Evolutionary conservation across 2,888 invertebrate genomes (phyloP), one percentile per base, ranked within the genome.

Genomic region (Carcina quercana): DNA sequence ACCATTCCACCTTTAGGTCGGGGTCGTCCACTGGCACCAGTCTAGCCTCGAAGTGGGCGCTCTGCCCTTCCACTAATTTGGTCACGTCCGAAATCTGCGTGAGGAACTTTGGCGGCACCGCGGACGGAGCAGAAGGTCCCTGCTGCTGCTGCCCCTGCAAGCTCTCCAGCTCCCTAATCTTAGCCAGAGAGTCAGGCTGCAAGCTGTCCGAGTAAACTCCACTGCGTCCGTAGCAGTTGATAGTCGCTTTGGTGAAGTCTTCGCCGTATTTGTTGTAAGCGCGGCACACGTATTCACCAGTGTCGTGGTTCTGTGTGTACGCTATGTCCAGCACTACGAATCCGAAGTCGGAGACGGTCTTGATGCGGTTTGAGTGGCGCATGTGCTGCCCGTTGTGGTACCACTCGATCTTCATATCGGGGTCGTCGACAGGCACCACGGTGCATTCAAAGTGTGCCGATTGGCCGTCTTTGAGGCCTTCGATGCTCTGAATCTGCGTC

Each of bases 371-470:
- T 2, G 95, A 94, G 61, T 96, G 94, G 35, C 94, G 88, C 46
- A 99, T 75, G 1, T 95, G 94, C 57, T 94, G 88, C 3, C 95
- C 96, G 65, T 99, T 96, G 59, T 95, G 95, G 82, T 94, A 97
- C 98, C 98, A 98, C 80, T 98, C 97, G 13, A 97, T 95, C 62
- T 93, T 92, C 78, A 98, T 89, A 25, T 94, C 90, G 2, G 97
- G 96, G 74, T 98, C 98, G 42, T 96, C 96, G 5, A 96, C 93
- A 2, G 98, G 98, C 11, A 95, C 89, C 28, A 98, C 86, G 2
- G 95, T 96, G 61, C 97, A 97, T 79, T 98, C 97, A 66, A 97
- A 97, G 83, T 97, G 96, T 40, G 95, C 96, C 0, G 95, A 92
- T 68, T 97, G 95, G 2, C 96, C 95, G 66, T 98, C 97, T 67